A percentile compares a stretch with the other conserved stretches of the same genome.
Evolutionary conservation across 2,113 vertebrate species (phyloP).

Genomic region (Narcine bancroftii): DNA sequence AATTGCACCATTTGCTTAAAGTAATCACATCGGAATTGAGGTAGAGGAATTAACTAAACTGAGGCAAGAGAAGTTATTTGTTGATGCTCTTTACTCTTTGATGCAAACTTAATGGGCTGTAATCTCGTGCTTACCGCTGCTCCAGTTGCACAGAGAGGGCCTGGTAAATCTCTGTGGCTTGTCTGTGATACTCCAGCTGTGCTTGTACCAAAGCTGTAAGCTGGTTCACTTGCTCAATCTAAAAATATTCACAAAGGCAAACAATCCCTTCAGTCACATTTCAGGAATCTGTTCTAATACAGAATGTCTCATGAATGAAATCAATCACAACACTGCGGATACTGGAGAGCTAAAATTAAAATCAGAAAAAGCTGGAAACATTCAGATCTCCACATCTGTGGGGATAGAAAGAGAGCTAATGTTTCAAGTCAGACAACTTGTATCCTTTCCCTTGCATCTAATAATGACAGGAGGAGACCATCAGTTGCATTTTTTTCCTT

Average conservation of each 20-base stretch:
- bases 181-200: conserved; percentile 91
- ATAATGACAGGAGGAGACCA: too few relatives aligned
- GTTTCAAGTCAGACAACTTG: too few relatives aligned
- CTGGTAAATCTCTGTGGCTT: conserved; percentile 84
- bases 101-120: not conserved
- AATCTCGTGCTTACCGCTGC: conserved; percentile 63
- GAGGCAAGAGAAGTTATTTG: not conserved
- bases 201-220: conserved; percentile 87
- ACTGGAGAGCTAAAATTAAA: too few relatives aligned
- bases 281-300: not conserved
- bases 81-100: not conserved
- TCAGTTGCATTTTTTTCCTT: too few relatives aligned
- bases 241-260: conserved; percentile 43
- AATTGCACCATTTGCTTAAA: not conserved
- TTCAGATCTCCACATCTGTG: too few relatives aligned
- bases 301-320: too few relatives aligned
- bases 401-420: too few relatives aligned
- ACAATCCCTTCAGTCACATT: not conserved
- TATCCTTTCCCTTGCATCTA: too few relatives aligned
- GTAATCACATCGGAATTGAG: not conserved
- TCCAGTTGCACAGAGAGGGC: conserved; percentile 83
- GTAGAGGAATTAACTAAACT: not conserved
- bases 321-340: too few relatives aligned
- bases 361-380: too few relatives aligned
- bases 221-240: conserved; percentile 98